Conservation (phyloP, 2,113 vertebrate species). For the Crotophaga sulcirostris region DNA sequence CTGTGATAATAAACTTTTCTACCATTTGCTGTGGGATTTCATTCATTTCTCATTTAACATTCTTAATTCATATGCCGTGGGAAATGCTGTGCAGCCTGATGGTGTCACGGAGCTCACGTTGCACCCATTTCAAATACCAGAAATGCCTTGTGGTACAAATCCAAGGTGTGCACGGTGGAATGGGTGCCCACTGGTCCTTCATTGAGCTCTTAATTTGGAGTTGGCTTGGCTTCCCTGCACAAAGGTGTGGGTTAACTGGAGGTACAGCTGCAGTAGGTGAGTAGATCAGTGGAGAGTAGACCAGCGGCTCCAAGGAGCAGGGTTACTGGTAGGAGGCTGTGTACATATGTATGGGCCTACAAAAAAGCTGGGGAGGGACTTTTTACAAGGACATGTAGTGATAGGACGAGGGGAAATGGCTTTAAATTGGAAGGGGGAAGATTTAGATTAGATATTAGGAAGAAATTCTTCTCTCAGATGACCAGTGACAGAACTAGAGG, state of each 20-base stretch:
- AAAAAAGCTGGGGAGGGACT: too few relatives aligned
- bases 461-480: too few relatives aligned
- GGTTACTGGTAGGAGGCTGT: background rate
- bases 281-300: too few relatives aligned
- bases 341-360: background rate
- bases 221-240: too few relatives aligned
- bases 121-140: background rate
- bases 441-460: too few relatives aligned
- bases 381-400: too few relatives aligned
- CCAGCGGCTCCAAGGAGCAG: background rate
- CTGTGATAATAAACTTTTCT: constrained; percentile 15
- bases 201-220: background rate
- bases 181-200: background rate
- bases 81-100: too few relatives aligned
- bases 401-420: too few relatives aligned
- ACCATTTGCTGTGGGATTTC: background rate
- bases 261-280: background rate
- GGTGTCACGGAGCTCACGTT: accelerated
- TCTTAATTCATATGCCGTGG: background rate
- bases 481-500: too few relatives aligned
- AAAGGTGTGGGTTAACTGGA: background rate
- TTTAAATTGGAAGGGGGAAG: too few relatives aligned
- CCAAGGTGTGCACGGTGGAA: background rate
- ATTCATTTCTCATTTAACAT: background rate
- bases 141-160: too few relatives aligned